Conservation (phyloP, 2,888 invertebrate species). For the Unio pictorum region DNA sequence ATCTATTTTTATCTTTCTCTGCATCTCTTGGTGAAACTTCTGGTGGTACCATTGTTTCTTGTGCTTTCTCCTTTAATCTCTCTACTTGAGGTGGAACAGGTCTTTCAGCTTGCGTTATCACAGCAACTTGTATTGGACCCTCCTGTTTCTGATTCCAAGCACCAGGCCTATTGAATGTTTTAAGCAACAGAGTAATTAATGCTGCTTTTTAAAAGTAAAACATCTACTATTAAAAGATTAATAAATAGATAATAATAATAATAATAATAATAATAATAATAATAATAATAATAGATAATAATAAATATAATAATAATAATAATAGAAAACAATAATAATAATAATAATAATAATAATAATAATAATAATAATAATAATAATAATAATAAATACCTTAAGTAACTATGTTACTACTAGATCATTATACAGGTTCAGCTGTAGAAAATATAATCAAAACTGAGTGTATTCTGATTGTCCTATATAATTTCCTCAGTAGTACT, state of each 20-base stretch:
- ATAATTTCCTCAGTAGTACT: no score
- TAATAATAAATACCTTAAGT: no score
- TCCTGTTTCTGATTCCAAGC: constrained; percentile 48
- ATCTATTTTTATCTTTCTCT: constrained; percentile 11
- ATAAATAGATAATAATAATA: not conserved
- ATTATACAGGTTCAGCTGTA: no score
- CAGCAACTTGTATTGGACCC: constrained; percentile 29
- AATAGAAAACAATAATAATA: no score
- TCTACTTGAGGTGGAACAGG: constrained; percentile 34
- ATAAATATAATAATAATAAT: no score
- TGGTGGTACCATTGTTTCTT: constrained; percentile 28
- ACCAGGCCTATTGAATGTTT: constrained; percentile 34
- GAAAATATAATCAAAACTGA: no score
- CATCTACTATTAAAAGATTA: not conserved
- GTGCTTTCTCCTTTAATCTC: constrained; percentile 32
- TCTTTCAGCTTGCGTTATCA: constrained; percentile 24
- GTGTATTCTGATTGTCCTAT: no score
- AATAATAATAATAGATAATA: no score
- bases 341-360: no score
- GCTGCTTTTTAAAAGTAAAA: constrained; percentile 1
- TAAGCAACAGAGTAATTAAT: not conserved
- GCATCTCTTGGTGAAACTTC: constrained; percentile 11
- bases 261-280: not conserved
- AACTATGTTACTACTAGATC: no score
- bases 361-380: no score